Evolutionary conservation across 2,113 vertebrate species (phyloP), one percentile per base, ranked within the genome.

Genomic region (Hydrochoerus hydrochaeris): DNA sequence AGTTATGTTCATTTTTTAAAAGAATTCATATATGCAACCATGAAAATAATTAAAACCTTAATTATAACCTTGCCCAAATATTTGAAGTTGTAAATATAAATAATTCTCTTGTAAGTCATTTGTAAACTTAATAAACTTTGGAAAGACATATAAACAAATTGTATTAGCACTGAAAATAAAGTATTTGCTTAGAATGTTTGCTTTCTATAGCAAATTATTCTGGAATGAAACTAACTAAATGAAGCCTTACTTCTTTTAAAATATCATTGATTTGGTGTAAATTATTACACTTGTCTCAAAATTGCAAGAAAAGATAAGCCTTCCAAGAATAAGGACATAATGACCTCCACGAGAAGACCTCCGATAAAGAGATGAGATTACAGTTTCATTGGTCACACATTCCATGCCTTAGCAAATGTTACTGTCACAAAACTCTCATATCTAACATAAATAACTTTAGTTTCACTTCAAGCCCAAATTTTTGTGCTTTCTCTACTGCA

Each of bases 261-360:
- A 26, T 85, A 82, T 67, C 35, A 9, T 46, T 26, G 38, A 7
- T 86, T 91, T 91, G 54, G 32, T 89, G 41, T 91, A 91, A 89
- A 11, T 93, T 35, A 85, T 82, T 91, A 58, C 32, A n/a, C 83
- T 30, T 17, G 85, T 78, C n/a, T 69, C 52, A 80, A 58, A 58
- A 26, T 96, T 95, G n/a, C 60, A 83, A 77, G 84, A 86, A 93
- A 89, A 89, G 93, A 78, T 78, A 95, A 95, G 85, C 84, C 60
- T 89, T 82, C 2, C 4, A 26, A 41, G 78, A 77, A 92, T 67
- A 54, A 69, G 30, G 57, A 92, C 52, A 95, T 46, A 63, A 60
- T 86, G 82, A 94, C 57, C 63, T 65, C 1, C 85, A 73, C 57
- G 28, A 85, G 58, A 88, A 94, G 81, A 95, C 32, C 82, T 95